A percentile compares a stretch with the other conserved stretches of the same genome.
phyloP scores from a whole-genome alignment of 2,113 vertebrate species.

The Kobus ellipsiprymnus region DNA sequence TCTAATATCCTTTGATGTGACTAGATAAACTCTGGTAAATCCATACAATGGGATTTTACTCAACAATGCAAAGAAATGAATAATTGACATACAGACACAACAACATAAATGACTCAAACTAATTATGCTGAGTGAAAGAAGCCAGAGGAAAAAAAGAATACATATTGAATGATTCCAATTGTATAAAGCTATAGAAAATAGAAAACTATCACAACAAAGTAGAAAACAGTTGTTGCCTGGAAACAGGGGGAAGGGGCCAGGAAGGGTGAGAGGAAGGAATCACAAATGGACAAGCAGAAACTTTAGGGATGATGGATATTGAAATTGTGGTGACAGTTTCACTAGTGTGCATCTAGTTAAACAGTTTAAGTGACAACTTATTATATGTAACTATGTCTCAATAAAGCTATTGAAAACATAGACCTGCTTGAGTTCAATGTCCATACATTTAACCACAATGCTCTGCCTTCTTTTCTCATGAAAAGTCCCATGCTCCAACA shows the following conservation, averaged over 20 bases:
- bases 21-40: background rate
- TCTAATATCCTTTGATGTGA: background rate
- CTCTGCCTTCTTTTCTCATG: background rate
- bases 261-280: background rate
- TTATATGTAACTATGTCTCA: background rate
- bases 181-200: background rate
- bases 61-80: background rate
- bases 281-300: background rate
- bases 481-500: background rate
- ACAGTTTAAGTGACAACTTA: background rate
- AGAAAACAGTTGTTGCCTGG: background rate
- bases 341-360: background rate
- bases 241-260: background rate
- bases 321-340: background rate
- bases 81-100: background rate
- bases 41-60: background rate
- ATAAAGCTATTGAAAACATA: background rate
- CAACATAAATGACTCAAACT: background rate
- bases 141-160: background rate
- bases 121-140: background rate
- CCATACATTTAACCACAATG: background rate
- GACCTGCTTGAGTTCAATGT: background rate
- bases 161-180: background rate
- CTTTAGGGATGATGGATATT: background rate
- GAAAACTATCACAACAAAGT: background rate